Evolutionary conservation across 2,888 invertebrate genomes (phyloP), one percentile per base, ranked within the genome.

Genomic region (Apodemia zela): DNA sequence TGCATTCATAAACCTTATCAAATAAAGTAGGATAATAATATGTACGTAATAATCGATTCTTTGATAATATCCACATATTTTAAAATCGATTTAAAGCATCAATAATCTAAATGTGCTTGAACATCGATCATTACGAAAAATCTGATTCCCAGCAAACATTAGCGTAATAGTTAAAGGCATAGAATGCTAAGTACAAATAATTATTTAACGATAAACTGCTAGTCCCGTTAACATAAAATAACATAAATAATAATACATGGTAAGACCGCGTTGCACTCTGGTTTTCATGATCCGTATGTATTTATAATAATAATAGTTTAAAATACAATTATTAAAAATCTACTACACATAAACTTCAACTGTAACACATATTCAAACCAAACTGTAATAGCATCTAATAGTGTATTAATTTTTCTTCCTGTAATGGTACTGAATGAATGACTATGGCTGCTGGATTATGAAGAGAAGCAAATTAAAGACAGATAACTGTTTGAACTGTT

Each of bases 301-400:
- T 85, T 80, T 85, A 83, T 87, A 87, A 84, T 87, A 86, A 38
- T 38, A 87, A 87, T 87, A 88, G 84, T 87, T 74, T 75, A 75
- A 71, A 84, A 84, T 87, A 85, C 82, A 82, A 84, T 82, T 84
- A 84, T 84, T 77, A 83, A 80, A 87, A 75, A 79, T 75, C 74
- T 74, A 73, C 84, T 90, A 87, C 88, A 88, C 89, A 84, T 89
- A 85, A 51, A 89, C 82, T 89, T 87, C 89, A 88, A 77, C 85
- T 86, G 86, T 90, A 89, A 85, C 85, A 88, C 90, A 84, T 91
- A 91, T 88, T 90, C 90, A 90, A 91, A 89, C 89, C 87, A 89
- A 89, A 87, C 87, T 89, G 81, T 89, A 91, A 88, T 84, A 86
- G 77, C 89, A 88, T 88, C 84, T 89, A 88, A 89, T 89, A 91